A percentile compares a stretch with the other conserved stretches of the same genome.
These are phyloP conservation scores for Euwallacea similis DNA, from an alignment of 1,140 invertebrate species.

Conservation along the genomic window DNA sequence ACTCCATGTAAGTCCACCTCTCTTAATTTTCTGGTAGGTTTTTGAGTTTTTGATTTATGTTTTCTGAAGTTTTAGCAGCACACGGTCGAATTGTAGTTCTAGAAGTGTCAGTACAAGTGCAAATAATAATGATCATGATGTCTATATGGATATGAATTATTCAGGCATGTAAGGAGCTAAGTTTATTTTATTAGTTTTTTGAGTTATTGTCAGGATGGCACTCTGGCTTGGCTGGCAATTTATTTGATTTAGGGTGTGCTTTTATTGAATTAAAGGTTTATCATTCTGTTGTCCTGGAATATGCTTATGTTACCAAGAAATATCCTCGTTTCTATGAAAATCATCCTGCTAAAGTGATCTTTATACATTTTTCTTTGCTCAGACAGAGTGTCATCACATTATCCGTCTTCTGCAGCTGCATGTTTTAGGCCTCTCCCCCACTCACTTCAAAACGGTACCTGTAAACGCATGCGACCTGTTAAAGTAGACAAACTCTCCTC, in stretches of 20 bases:
- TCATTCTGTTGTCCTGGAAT: too few relatives aligned
- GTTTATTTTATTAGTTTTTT: conserved; percentile 12
- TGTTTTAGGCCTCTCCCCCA: conserved; percentile 47
- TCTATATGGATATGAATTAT: conserved; percentile 29
- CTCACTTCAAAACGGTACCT: conserved; percentile 24
- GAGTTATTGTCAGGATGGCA: background rate
- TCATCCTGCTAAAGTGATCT: too few relatives aligned
- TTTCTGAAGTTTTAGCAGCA: conserved; percentile 25
- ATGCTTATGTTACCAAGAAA: too few relatives aligned
- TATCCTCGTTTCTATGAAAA: too few relatives aligned
- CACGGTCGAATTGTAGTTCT: conserved; percentile 11
- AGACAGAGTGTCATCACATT: too few relatives aligned
- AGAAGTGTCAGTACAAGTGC: conserved; percentile 3
- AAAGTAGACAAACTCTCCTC: conserved; percentile 41
- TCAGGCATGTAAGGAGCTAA: conserved; percentile 22
- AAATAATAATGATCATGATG: conserved; percentile 7
- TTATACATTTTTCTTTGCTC: too few relatives aligned
- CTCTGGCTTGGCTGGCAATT: conserved; percentile 1
- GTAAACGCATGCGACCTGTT: conserved; percentile 47
- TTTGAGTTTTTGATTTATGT: conserved; percentile 14
- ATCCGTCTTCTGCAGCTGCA: conserved; percentile 35
- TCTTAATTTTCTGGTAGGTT: conserved; percentile 12
- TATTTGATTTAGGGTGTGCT: background rate
- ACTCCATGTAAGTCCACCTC: conserved; percentile 61
- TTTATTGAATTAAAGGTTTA: too few relatives aligned